These are phyloP conservation scores for Pollenia labialis DNA, from an alignment of 2,888 invertebrate species.

Conservation along the genomic window DNA sequence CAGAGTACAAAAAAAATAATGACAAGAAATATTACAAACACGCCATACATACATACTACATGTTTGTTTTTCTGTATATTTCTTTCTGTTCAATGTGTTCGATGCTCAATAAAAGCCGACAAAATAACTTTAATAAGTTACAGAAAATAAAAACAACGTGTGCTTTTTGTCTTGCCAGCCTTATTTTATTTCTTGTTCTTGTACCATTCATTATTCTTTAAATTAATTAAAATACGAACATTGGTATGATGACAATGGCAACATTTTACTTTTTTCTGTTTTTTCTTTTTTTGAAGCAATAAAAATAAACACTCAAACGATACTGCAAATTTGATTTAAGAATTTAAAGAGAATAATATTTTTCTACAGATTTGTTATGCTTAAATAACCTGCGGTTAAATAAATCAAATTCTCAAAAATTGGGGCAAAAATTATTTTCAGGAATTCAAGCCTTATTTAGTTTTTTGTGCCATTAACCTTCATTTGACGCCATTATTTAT, in stretches of 20 bases:
- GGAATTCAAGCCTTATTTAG: too few relatives aligned
- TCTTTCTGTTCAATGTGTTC: conserved; percentile 11
- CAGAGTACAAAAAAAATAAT: conserved; percentile 17
- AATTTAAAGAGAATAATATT: not conserved
- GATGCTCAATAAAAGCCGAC: conserved; percentile 19
- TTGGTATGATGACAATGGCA: conserved; percentile 35
- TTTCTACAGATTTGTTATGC: not conserved
- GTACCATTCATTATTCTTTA: conserved; percentile 34
- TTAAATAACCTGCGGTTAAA: not conserved
- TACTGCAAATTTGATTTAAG: conserved; percentile 18
- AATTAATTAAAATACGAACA: conserved; percentile 42
- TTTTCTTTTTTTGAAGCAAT: conserved; percentile 5
- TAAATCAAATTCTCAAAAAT: too few relatives aligned
- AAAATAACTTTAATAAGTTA: conserved; percentile 28
- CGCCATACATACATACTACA: not conserved
- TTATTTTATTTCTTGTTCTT: conserved; percentile 11
- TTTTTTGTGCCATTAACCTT: too few relatives aligned
- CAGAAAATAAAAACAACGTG: conserved; percentile 12
- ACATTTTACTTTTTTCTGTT: conserved; percentile 16
- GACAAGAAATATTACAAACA: conserved; percentile 18
- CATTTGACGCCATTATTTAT: too few relatives aligned
- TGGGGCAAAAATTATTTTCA: too few relatives aligned
- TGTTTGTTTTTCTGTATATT: not conserved
- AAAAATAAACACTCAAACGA: not conserved
- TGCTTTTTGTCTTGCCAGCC: conserved; percentile 9